Evolutionary conservation across 2,797 vertebrate species (phyloP).

Genomic region (Syncerus caffer): DNA sequence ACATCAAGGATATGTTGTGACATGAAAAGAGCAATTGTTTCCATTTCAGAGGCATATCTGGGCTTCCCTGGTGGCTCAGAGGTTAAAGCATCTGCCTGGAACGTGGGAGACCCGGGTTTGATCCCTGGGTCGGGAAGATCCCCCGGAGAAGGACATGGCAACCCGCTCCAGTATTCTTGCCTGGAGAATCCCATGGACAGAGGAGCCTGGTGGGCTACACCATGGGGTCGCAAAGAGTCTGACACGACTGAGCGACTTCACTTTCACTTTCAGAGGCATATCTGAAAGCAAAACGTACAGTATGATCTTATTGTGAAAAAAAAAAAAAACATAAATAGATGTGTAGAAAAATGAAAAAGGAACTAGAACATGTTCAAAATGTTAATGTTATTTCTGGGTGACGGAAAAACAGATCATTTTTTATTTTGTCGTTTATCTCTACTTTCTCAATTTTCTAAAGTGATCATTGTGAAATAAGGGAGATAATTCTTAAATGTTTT

Average conservation of each 20-base stretch:
- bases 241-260: no score
- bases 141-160: no score
- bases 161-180: no score
- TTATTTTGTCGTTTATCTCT: not conserved
- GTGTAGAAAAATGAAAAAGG: not conserved
- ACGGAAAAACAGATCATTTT: not conserved
- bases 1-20: not conserved
- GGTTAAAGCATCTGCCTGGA: no score
- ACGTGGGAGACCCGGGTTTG: no score
- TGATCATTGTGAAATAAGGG: not conserved
- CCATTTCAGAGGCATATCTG: slow-evolving; percentile 20
- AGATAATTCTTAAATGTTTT: not conserved
- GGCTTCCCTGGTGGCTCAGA: no score
- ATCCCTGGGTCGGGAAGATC: no score
- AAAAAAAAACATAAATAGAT: not conserved
- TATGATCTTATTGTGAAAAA: not conserved
- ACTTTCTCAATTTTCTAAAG: slow-evolving; percentile 17
- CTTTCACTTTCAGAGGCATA: not conserved
- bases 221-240: no score
- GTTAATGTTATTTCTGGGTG: not conserved
- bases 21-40: not conserved
- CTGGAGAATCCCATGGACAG: no score
- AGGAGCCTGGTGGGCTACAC: no score
- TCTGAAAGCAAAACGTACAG: slow-evolving; percentile 6
- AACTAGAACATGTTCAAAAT: not conserved